Evolutionary conservation across 2,113 vertebrate species (phyloP), one percentile per base, ranked within the genome.

Genomic region (Scophthalmus maximus): DNA sequence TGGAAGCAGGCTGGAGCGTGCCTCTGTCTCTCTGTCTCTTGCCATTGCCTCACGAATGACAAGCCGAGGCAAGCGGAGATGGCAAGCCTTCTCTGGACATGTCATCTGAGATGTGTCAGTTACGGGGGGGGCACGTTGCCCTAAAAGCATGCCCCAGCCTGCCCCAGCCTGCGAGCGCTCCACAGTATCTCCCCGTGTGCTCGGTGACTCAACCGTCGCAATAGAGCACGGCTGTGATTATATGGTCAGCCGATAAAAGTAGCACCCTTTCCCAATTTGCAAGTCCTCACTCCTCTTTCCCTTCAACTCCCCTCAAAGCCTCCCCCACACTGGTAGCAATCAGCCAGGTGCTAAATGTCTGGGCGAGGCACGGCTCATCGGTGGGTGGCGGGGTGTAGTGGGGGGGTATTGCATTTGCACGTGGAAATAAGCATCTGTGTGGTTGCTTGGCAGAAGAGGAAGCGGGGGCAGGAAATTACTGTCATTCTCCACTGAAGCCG

Each of bases 341-440:
- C 91, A 91, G 90, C 86, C 92, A 94, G 92, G 92, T 94, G 92
- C 88, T 91, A 91, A 92, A 93, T 89, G 89, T 73, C 74, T 73
- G 78, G 80, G 85, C 85, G 90, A 92, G 88, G 72, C 82, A 79
- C 68, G 51, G 75, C 80, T 82, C 82, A 77, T 82, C 75, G 81
- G 68, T 76, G 72, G 71, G 74, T 70, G 77, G 47, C 30, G 56
- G 66, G 3, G 47, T 32, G 57, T 22, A 27, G 14, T 25, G 25
- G 11, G 34, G 17, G n/a, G 17, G 22, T 49, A 8, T 26, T 87
- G 84, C 73, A 82, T 81, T 83, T 80, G 81, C 78, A 85, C 68
- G 82, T 89, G 87, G 83, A 90, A 89, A 89, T 87, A 86, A 91
- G 87, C 92, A 92, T 92, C 91, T 91, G 89, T 91, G 89, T 71